A percentile compares a stretch with the other conserved stretches of the same genome.
Conservation (phyloP, 2,888 invertebrate species). For the Epiblema foenella region DNA sequence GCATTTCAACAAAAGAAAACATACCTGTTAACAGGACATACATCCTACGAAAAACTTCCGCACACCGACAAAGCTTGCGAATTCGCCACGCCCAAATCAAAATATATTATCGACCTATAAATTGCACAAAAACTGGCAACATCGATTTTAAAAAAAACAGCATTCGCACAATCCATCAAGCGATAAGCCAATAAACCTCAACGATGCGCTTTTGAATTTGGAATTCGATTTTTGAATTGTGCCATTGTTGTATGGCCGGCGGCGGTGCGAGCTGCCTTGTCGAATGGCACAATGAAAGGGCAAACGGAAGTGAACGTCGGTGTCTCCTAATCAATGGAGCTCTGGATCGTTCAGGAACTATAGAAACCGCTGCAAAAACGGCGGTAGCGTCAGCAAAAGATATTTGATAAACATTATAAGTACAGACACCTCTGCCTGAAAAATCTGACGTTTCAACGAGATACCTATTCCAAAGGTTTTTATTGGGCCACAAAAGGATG, state of each 20-base stretch:
- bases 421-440: neutral
- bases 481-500: neutral
- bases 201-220: conserved; percentile 84
- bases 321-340: conserved; percentile 76
- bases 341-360: conserved; percentile 74
- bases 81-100: conserved; percentile 84
- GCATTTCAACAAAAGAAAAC: conserved; percentile 54
- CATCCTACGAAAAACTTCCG: conserved; percentile 72
- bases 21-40: conserved; percentile 71
- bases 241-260: conserved; percentile 78
- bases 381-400: conserved; percentile 58
- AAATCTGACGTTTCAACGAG: neutral
- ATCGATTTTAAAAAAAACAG: conserved; percentile 61
- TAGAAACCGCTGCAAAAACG: conserved; percentile 66
- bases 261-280: conserved; percentile 75
- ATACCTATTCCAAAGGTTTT: neutral
- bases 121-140: conserved; percentile 63
- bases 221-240: conserved; percentile 80
- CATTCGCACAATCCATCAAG: conserved; percentile 84
- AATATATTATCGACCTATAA: conserved; percentile 77
- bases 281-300: conserved; percentile 78
- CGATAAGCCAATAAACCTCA: conserved; percentile 86
- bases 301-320: conserved; percentile 78
- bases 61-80: conserved; percentile 70
- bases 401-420: conserved; percentile 6